Conservation (phyloP, 2,888 invertebrate species). For the Eumerus sabulonum region DNA sequence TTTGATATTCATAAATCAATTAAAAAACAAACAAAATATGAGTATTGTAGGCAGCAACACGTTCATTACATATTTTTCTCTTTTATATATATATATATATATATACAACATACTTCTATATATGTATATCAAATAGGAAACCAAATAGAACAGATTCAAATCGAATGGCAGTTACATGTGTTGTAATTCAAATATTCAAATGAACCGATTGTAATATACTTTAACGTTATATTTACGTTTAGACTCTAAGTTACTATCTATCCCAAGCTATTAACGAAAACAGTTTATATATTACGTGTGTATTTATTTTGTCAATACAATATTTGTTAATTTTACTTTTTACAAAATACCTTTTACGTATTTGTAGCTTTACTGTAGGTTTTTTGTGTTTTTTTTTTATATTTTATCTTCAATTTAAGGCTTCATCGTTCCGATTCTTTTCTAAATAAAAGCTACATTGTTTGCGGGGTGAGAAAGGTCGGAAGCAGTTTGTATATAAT, state of each 20-base stretch:
- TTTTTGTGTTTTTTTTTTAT: slow-evolving; percentile 3
- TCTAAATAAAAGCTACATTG: too few relatives aligned
- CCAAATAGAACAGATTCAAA: slow-evolving; percentile 9
- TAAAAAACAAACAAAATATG: too few relatives aligned
- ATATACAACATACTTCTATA: too few relatives aligned
- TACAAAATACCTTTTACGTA: slow-evolving; percentile 6
- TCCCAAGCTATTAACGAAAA: slow-evolving; percentile 17
- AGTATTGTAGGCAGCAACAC: slow-evolving; percentile 20
- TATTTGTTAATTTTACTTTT: slow-evolving; percentile 29
- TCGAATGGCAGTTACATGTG: slow-evolving; percentile 38
- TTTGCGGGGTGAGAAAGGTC: neutral
- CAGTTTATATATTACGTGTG: slow-evolving; percentile 35
- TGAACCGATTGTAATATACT: slow-evolving; percentile 46
- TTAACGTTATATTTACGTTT: slow-evolving; percentile 47
- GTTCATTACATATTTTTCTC: slow-evolving; percentile 12
- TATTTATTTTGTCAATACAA: slow-evolving; percentile 58
- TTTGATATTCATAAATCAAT: slow-evolving; percentile 41
- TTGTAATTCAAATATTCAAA: slow-evolving; percentile 6
- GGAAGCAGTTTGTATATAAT: slow-evolving; percentile 53
- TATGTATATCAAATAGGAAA: too few relatives aligned
- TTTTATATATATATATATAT: slow-evolving; percentile 2
- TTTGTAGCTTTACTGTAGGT: slow-evolving; percentile 15
- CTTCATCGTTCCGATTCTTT: too few relatives aligned
- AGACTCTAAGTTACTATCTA: slow-evolving; percentile 47
- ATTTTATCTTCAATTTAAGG: slow-evolving; percentile 1